A percentile compares a stretch with the other conserved stretches of the same genome.
Evolutionary conservation across 2,888 invertebrate genomes (phyloP).

Genomic region (Erebia ligea): DNA sequence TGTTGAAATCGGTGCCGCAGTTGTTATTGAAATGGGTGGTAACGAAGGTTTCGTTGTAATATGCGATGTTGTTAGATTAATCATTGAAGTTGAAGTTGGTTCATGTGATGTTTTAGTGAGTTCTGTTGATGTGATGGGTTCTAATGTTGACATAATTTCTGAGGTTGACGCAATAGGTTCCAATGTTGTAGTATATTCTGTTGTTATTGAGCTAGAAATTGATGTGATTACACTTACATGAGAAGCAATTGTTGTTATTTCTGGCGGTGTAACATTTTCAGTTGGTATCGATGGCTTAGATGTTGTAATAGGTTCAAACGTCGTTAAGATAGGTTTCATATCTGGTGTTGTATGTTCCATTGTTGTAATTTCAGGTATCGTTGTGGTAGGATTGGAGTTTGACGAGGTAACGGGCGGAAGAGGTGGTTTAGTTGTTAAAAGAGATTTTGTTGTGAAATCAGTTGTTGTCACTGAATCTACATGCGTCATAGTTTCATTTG

Average conservation of each 20-base stretch:
- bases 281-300: no score
- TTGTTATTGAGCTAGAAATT: background rate
- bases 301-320: background rate
- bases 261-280: no score
- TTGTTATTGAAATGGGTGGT: constrained; percentile 5
- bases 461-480: background rate
- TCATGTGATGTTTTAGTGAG: constrained; percentile 3
- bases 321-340: background rate
- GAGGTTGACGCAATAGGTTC: background rate
- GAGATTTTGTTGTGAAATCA: background rate
- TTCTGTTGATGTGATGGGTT: constrained; percentile 5
- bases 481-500: background rate
- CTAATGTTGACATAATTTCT: background rate
- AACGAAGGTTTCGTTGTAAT: constrained; percentile 1
- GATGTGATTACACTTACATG: background rate
- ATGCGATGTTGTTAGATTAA: background rate
- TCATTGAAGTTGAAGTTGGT: background rate
- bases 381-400: background rate
- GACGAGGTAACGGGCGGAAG: background rate
- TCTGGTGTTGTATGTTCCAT: background rate
- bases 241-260: no score
- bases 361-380: background rate
- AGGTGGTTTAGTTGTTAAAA: background rate
- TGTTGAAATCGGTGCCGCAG: background rate
- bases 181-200: background rate